Conservation (phyloP, 2,113 vertebrate species). For the Tragelaphus imberbis region DNA sequence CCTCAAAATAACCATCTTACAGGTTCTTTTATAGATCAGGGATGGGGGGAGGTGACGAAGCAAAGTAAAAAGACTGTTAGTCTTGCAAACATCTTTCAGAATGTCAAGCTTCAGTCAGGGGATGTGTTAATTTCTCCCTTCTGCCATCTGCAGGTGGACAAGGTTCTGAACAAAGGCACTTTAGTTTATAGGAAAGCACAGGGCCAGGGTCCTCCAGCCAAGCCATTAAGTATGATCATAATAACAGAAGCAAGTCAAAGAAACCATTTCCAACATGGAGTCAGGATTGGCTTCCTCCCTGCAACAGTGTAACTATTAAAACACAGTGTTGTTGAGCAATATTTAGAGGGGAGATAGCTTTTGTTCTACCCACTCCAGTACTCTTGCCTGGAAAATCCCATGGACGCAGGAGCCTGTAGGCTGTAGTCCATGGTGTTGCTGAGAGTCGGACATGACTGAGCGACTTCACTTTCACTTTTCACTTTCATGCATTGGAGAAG, state of each 20-base stretch:
- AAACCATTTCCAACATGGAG: neutral
- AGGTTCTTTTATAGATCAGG: neutral
- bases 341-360: conserved; percentile 35
- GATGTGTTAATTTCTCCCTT: neutral
- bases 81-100: neutral
- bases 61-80: neutral
- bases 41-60: neutral
- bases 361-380: conserved; percentile 36
- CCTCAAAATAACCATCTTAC: neutral
- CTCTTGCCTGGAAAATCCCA: too few species aligned
- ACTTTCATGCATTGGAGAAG: too few species aligned
- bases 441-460: too few species aligned
- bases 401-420: too few species aligned
- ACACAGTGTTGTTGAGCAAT: conserved; percentile 62
- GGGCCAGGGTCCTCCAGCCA: neutral
- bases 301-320: conserved; percentile 64
- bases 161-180: neutral
- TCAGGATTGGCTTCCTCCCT: neutral
- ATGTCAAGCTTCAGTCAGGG: neutral
- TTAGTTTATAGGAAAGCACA: neutral
- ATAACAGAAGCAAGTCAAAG: neutral
- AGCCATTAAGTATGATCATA: neutral
- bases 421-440: too few species aligned
- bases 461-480: too few species aligned
- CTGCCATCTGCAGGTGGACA: neutral